A percentile compares a stretch with the other conserved stretches of the same genome.
These are phyloP conservation scores for Papilio gigon DNA, from an alignment of 2,888 invertebrate genomes.

Conservation along the genomic window DNA sequence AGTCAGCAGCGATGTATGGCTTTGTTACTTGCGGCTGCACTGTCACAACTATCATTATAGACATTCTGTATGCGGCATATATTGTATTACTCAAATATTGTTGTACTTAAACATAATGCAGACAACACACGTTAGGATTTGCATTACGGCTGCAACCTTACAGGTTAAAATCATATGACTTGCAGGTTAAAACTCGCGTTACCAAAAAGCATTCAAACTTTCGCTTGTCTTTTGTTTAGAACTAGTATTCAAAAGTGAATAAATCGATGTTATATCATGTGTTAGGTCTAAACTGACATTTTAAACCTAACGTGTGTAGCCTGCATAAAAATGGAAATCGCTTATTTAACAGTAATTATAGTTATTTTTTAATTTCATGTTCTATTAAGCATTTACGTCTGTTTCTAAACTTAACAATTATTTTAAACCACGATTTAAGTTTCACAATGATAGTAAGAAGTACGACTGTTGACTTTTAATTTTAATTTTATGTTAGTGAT, in stretches of 20 bases:
- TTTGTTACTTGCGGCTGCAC: slow-evolving; percentile 24
- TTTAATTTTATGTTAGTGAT: neutral
- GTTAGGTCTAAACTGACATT: too few relatives aligned
- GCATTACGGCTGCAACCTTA: neutral
- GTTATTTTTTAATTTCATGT: neutral
- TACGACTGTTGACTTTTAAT: neutral
- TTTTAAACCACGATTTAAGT: neutral
- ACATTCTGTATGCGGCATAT: slow-evolving; percentile 35
- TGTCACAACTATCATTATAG: slow-evolving; percentile 38
- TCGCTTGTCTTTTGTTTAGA: too few relatives aligned
- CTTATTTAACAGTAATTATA: slow-evolving; percentile 2
- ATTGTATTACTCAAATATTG: slow-evolving; percentile 3
- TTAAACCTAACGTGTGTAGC: neutral
- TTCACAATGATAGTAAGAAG: neutral
- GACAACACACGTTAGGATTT: neutral
- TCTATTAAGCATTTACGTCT: neutral
- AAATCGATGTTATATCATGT: too few relatives aligned
- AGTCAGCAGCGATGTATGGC: slow-evolving; percentile 24
- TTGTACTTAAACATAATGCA: neutral
- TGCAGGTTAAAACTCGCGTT: too few relatives aligned
- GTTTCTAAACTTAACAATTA: neutral
- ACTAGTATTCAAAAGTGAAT: too few relatives aligned
- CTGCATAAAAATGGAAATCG: slow-evolving; percentile 3
- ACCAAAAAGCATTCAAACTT: too few relatives aligned
- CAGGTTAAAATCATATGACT: too few relatives aligned